Conservation (phyloP, 1,140 invertebrate genomes). For the Calephelis virginiensis region DNA sequence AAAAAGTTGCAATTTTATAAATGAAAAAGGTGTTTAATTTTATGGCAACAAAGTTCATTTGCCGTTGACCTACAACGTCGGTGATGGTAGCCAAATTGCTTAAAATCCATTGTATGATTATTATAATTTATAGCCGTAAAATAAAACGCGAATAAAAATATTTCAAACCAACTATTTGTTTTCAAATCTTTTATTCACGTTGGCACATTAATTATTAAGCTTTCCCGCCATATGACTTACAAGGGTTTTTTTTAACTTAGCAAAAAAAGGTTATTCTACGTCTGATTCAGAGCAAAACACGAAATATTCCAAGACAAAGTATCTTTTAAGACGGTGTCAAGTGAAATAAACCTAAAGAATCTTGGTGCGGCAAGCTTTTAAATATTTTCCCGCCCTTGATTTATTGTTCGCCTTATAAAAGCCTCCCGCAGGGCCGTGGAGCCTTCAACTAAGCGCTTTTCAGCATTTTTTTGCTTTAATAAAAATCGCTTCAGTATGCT, state of each 20-base stretch:
- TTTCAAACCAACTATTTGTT: too few species aligned
- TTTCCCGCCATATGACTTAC: too few species aligned
- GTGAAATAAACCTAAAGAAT: constrained; percentile 39
- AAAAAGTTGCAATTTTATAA: constrained; percentile 35
- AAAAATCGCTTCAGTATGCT: constrained; percentile 59
- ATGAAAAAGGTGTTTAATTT: constrained; percentile 39
- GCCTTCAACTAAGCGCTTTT: constrained; percentile 54
- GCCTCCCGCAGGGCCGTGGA: constrained; percentile 57
- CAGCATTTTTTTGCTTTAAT: constrained; percentile 69
- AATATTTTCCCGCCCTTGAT: constrained; percentile 70
- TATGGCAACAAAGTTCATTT: constrained; percentile 28
- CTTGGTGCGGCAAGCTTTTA: constrained; percentile 63
- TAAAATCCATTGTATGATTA: constrained; percentile 6
- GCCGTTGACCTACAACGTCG: constrained; percentile 25
- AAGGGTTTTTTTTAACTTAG: too few species aligned
- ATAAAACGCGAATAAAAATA: too few species aligned
- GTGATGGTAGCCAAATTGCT: constrained; percentile 34
- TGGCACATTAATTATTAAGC: too few species aligned
- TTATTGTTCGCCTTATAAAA: constrained; percentile 71
- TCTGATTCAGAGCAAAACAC: too few species aligned
- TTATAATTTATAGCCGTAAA: too few species aligned
- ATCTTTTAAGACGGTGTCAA: constrained; percentile 17
- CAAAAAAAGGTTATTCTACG: too few species aligned
- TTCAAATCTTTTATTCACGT: too few species aligned
- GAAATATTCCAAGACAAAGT: too few species aligned